Conservation (phyloP, 2,113 vertebrate genomes). For the Paramormyrops kingsleyae region DNA sequence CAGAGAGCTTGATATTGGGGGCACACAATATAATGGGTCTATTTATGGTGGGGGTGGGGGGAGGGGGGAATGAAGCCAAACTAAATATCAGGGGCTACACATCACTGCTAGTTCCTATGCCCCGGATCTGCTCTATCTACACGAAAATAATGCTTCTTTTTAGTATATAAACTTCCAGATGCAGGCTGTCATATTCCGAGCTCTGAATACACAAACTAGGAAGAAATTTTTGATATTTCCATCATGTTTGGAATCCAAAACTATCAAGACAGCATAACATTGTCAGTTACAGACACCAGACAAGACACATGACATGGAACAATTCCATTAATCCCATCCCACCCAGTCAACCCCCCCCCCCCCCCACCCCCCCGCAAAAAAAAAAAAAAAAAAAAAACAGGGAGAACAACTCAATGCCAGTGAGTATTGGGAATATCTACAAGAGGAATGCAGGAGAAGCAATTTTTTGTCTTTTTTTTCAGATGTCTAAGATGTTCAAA, state of each 20-base stretch:
- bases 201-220: not conserved
- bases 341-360: not conserved
- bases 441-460: slow-evolving; percentile 54
- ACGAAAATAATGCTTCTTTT: not conserved
- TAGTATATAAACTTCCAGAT: not conserved
- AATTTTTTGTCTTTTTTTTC: slow-evolving; percentile 28
- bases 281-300: slow-evolving; percentile 12
- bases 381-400: not conserved
- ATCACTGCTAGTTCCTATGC: not conserved
- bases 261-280: slow-evolving; percentile 5
- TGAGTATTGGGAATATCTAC: slow-evolving; percentile 48
- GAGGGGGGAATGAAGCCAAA: not conserved
- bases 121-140: not conserved
- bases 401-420: slow-evolving; percentile 12
- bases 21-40: not conserved
- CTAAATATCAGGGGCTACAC: not conserved
- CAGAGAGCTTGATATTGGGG: not conserved
- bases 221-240: not conserved
- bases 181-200: not conserved
- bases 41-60: not conserved
- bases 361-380: too few relatives aligned
- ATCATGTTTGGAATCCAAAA: not conserved
- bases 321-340: not conserved
- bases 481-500: slow-evolving; percentile 57
- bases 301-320: slow-evolving; percentile 16